Evolutionary conservation across 2,888 invertebrate genomes (phyloP).

Genomic region (Agriopis marginaria): DNA sequence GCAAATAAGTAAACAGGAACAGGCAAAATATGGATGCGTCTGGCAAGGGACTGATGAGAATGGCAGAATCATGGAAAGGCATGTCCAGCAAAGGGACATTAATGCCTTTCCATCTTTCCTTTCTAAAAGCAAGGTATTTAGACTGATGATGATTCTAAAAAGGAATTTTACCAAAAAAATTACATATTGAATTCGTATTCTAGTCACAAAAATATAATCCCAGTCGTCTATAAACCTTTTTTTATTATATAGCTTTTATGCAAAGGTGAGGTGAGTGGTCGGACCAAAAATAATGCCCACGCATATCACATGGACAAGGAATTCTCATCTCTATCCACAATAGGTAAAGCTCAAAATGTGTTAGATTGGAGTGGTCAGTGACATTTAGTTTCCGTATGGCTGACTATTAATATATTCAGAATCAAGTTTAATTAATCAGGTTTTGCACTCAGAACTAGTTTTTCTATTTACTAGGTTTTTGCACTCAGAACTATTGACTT

Average conservation of each 20-base stretch:
- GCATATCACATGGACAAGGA: conserved; percentile 6
- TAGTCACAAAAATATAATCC: conserved; percentile 30
- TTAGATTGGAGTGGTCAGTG: conserved; percentile 31
- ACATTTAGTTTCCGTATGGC: conserved; percentile 39
- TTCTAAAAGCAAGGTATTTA: too few relatives aligned
- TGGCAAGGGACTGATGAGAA: too few relatives aligned
- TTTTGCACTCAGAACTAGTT: conserved; percentile 31
- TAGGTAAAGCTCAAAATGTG: conserved; percentile 25
- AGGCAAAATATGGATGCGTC: too few relatives aligned
- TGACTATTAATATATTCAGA: conserved; percentile 22
- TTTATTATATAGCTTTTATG: conserved; percentile 31
- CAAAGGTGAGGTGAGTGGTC: conserved; percentile 32
- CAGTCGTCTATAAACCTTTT: conserved; percentile 33
- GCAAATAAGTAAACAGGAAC: too few relatives aligned
- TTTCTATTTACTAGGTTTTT: conserved; percentile 17
- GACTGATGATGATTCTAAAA: not conserved
- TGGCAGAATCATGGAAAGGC: not conserved
- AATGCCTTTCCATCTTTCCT: too few relatives aligned
- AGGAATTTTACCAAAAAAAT: conserved; percentile 5
- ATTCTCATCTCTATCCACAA: conserved; percentile 23
- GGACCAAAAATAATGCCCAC: conserved; percentile 35
- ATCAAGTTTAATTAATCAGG: conserved; percentile 25
- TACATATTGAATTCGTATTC: conserved; percentile 20
- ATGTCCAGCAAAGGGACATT: not conserved
- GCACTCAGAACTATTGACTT: conserved; percentile 17